Percentiles rank a stretch among this genome's conserved stretches.
Evolutionary conservation across 2,888 invertebrate species (phyloP).

Genomic region (Melangyna quadrimaculata): DNA sequence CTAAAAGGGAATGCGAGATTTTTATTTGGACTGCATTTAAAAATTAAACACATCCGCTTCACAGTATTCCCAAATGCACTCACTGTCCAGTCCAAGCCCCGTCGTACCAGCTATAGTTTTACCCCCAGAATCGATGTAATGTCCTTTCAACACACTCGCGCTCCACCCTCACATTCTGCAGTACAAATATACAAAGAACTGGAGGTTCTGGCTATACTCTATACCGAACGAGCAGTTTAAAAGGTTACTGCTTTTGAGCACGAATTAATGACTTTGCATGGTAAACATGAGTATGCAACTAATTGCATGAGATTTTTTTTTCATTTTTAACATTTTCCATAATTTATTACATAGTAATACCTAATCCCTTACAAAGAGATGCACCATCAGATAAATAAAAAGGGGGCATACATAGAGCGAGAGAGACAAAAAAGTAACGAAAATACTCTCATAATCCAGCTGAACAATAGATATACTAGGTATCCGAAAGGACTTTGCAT

Average conservation of each 20-base stretch:
- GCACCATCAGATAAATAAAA: slow-evolving; percentile 59
- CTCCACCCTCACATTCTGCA: background rate
- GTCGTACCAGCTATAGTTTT: background rate
- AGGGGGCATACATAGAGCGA: background rate
- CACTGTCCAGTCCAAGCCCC: background rate
- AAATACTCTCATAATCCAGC: slow-evolving; percentile 63
- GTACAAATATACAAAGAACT: slow-evolving; percentile 4
- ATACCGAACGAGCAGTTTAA: slow-evolving; percentile 20
- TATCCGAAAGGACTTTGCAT: slow-evolving; percentile 70
- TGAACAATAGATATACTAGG: slow-evolving; percentile 67
- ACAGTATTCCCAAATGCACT: background rate
- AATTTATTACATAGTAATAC: slow-evolving; percentile 70
- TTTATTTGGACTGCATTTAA: slow-evolving; percentile 57
- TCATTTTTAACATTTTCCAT: slow-evolving; percentile 47
- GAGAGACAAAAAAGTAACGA: slow-evolving; percentile 43
- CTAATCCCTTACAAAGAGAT: slow-evolving; percentile 64
- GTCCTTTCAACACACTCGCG: background rate
- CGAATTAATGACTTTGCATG: slow-evolving; percentile 67
- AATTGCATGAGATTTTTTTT: slow-evolving; percentile 67
- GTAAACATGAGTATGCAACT: slow-evolving; percentile 69
- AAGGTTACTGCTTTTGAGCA: slow-evolving; percentile 50
- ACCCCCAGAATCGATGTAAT: slow-evolving; percentile 24
- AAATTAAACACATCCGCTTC: slow-evolving; percentile 39
- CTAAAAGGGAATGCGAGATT: slow-evolving; percentile 52
- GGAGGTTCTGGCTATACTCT: background rate